phyloP scores from a whole-genome alignment of 92 coral and sea anemone species.

The Scolanthus callimorphus region DNA sequence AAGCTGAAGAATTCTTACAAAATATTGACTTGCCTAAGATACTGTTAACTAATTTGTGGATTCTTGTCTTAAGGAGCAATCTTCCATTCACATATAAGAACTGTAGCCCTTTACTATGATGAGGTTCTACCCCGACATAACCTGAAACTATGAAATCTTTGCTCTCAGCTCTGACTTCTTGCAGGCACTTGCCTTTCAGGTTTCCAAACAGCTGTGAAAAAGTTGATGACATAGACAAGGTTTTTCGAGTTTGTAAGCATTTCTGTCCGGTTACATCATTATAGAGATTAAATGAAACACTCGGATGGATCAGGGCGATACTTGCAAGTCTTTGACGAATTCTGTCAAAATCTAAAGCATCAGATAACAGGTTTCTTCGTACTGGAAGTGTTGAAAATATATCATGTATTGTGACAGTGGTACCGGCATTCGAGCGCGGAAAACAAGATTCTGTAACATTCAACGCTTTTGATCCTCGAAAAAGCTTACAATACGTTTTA shows the following conservation, averaged over 20 bases:
- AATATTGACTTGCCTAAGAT: slow-evolving; percentile 55
- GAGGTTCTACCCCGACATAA: slow-evolving; percentile 59
- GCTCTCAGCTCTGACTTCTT: slow-evolving; percentile 35
- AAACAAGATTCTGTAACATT: slow-evolving; percentile 64
- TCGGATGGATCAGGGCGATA: slow-evolving; percentile 80
- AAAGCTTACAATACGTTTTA: slow-evolving; percentile 80
- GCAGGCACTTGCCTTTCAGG: slow-evolving; percentile 68
- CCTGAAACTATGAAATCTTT: slow-evolving; percentile 58
- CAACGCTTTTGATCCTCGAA: slow-evolving; percentile 62
- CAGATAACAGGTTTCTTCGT: slow-evolving; percentile 69
- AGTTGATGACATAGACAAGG: slow-evolving; percentile 64
- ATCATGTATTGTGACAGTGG: slow-evolving; percentile 75
- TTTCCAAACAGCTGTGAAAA: slow-evolving; percentile 92
- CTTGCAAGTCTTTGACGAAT: slow-evolving; percentile 80
- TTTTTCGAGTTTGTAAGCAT: slow-evolving; percentile 65
- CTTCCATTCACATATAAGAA: slow-evolving; percentile 85
- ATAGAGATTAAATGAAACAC: slow-evolving; percentile 63
- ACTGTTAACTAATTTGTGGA: slow-evolving; percentile 77
- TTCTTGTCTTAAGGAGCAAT: slow-evolving; percentile 77
- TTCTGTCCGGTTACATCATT: slow-evolving; percentile 75
- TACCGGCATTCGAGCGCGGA: slow-evolving; percentile 75
- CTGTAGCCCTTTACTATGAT: slow-evolving; percentile 72
- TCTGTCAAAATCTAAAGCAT: slow-evolving; percentile 72
- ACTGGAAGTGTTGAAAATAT: slow-evolving; percentile 83
- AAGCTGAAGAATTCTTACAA: slow-evolving; percentile 8